Evolutionary conservation across 2,797 vertebrate genomes (phyloP).

Genomic region (Pampus argenteus): DNA sequence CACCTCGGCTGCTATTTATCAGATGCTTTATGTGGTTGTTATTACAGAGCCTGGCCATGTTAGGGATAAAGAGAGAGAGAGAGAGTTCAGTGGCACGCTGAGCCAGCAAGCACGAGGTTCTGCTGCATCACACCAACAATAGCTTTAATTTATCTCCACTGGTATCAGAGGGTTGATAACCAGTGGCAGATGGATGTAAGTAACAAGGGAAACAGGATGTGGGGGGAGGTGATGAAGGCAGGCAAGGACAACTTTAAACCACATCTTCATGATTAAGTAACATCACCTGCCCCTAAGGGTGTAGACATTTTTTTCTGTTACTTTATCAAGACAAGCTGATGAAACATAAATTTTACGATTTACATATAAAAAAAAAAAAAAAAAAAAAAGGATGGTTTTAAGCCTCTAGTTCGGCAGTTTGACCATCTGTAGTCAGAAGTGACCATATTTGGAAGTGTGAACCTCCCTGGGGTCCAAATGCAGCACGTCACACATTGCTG

Average conservation of each 20-base stretch:
- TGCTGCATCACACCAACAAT: slow-evolving; percentile 55
- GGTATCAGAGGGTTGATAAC: slow-evolving; percentile 52
- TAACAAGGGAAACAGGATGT: slow-evolving; percentile 34
- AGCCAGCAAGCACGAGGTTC: slow-evolving; percentile 41
- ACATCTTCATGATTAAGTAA: slow-evolving; percentile 28
- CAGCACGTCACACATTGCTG: no score
- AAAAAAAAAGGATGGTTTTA: no score
- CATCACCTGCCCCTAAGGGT: neutral
- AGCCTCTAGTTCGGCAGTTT: no score
- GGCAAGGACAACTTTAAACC: slow-evolving; percentile 14
- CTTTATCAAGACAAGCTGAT: neutral
- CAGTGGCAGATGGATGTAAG: slow-evolving; percentile 34
- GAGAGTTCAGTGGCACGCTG: slow-evolving; percentile 20
- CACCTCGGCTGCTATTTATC: slow-evolving; percentile 69
- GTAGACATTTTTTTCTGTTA: neutral
- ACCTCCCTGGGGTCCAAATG: no score
- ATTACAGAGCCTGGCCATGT: slow-evolving; percentile 24
- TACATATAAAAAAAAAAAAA: no score
- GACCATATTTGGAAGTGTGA: no score
- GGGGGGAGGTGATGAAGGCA: slow-evolving; percentile 9
- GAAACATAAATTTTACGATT: no score
- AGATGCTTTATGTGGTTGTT: slow-evolving; percentile 58
- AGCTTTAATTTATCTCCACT: slow-evolving; percentile 54
- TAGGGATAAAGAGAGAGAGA: slow-evolving; percentile 31
- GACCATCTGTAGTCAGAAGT: no score